phyloP scores from a whole-genome alignment of 2,888 invertebrate genomes.

The Acrobasis consociella region DNA sequence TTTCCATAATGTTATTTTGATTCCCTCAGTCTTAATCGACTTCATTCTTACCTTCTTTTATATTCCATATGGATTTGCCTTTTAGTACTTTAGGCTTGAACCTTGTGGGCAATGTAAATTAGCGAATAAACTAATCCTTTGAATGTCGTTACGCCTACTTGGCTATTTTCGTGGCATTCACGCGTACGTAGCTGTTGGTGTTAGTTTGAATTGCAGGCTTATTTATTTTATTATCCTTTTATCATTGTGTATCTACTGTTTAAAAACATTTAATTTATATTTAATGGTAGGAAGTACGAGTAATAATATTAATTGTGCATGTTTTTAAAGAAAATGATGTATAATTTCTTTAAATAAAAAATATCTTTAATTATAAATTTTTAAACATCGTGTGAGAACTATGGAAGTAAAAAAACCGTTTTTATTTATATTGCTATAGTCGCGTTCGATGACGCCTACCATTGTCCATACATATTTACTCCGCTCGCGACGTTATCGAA shows the following conservation, averaged over 20 bases:
- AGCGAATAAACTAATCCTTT: conserved; percentile 19
- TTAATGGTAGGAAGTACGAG: neutral
- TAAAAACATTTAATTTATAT: neutral
- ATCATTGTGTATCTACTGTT: neutral
- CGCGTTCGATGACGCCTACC: conserved; percentile 38
- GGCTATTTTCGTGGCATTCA: conserved; percentile 31
- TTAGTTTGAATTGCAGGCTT: conserved; percentile 4
- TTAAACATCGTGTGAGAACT: conserved; percentile 14
- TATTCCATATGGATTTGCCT: neutral
- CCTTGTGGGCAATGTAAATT: conserved; percentile 23
- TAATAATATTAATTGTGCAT: neutral
- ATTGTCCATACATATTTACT: conserved; percentile 46
- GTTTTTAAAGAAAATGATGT: neutral
- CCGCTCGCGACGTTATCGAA: conserved; percentile 39
- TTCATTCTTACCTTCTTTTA: neutral
- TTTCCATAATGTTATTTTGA: conserved; percentile 53
- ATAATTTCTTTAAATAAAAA: neutral
- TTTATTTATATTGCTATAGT: conserved; percentile 45
- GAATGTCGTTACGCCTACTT: conserved; percentile 35
- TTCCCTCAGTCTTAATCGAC: conserved; percentile 25
- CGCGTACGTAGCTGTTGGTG: conserved; percentile 8
- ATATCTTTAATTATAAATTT: neutral
- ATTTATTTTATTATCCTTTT: conserved; percentile 2
- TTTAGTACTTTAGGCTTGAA: conserved; percentile 13
- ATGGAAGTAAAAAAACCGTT: conserved; percentile 48